Evolutionary conservation across 1,140 invertebrate species (phyloP).

Genomic region (Rhagoletis zephyria): DNA sequence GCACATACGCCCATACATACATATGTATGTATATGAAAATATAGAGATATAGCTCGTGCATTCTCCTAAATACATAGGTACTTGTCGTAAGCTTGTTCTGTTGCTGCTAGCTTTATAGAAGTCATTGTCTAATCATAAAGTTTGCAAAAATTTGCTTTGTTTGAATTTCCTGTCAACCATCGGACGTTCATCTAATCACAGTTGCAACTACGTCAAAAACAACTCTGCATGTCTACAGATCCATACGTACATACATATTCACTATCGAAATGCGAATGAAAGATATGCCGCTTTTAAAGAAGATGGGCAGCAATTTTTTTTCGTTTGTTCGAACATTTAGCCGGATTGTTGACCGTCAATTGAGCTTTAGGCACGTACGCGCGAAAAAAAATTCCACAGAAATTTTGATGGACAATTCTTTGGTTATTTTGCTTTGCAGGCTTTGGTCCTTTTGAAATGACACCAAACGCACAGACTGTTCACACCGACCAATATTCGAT

Average conservation of each 20-base stretch:
- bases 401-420: neutral
- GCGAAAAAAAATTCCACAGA: slow-evolving; percentile 8
- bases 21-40: neutral
- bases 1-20: neutral
- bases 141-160: neutral
- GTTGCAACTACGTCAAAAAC: neutral
- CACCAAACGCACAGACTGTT: no score
- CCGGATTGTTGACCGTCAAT: neutral
- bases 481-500: no score
- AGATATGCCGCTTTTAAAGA: neutral
- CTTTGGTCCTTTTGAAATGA: neutral
- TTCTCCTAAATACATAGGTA: neutral
- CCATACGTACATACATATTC: no score
- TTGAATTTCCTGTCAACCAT: neutral
- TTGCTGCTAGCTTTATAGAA: neutral
- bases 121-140: neutral
- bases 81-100: neutral
- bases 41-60: neutral
- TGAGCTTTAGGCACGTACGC: slow-evolving; percentile 9
- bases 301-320: neutral
- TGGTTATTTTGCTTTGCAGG: neutral
- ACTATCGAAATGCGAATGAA: neutral
- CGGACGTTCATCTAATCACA: neutral
- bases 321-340: no score
- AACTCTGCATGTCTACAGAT: neutral